Evolutionary conservation across 2,888 invertebrate genomes (phyloP), one percentile per base, ranked within the genome.

Genomic region (Hyposoter didymator): DNA sequence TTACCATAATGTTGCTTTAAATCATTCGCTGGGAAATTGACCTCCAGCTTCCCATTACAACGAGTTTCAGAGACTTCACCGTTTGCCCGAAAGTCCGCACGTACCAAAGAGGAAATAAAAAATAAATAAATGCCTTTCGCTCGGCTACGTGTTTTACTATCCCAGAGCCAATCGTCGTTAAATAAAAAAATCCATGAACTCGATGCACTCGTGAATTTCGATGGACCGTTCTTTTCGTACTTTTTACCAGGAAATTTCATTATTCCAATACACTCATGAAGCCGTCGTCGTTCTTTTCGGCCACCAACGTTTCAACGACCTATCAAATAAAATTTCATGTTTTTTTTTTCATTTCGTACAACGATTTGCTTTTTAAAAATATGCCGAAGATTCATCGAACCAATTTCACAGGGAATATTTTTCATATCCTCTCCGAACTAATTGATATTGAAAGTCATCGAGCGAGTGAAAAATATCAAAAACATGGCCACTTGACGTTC

Each of bases 1-100:
- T 90, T 91, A 89, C 88, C 91, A 90, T 91, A 90, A 90, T 88
- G 86, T 88, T 84, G 75, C 83, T 86, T 86, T 91, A 90, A 89
- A 89, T 90, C 88, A 88, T 87, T 82, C 64, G 78, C 17, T 70
- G 59, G 78, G 49, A 81, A 84, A 84, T 81, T 81, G 73, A 73
- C 73, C 81, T 62, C 49, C 69, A 10, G 69, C 69, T 69, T 82
- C 69, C 83, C 83, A 82, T 82, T 82, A 78, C 45, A 76, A 73
- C 59, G 73, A 78, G 82, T 78, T 59, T 62, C 17, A 49, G 28
- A 17, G 70, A 12, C 49, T 19, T 22, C 39, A 39, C 7, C 43
- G 52, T 43, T 52, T 12, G 52, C 45, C 64, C 45, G 59, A 43
- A 72, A 66, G 55, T 49, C 64, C 43, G 64, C 78, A 78, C 82